Evolutionary conservation across 1,140 invertebrate genomes (phyloP).

Genomic region (Meloidogyne hapla): DNA sequence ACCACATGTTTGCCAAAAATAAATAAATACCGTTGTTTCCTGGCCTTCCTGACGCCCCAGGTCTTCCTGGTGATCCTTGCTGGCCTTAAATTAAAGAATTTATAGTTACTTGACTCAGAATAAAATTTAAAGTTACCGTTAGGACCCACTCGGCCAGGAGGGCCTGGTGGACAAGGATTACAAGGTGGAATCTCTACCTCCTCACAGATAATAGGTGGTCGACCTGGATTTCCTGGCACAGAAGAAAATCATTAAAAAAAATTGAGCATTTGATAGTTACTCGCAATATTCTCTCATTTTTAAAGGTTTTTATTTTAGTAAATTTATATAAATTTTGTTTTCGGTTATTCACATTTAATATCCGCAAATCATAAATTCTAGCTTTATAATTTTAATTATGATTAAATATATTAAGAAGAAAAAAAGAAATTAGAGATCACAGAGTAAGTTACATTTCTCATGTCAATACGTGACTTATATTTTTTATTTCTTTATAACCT

Average conservation of each 20-base stretch:
- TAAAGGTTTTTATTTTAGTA: too few species aligned
- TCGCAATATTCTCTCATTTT: too few species aligned
- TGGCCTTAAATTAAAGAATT: slow-evolving; percentile 12
- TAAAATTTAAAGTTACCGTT: slow-evolving; percentile 5
- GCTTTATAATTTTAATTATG: too few species aligned
- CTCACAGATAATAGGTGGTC: slow-evolving; percentile 61
- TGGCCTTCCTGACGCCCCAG: slow-evolving; percentile 30
- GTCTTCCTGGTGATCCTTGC: slow-evolving; percentile 34
- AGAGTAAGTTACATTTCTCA: too few species aligned
- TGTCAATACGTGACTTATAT: too few species aligned
- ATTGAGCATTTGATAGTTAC: not conserved
- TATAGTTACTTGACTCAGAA: too few species aligned
- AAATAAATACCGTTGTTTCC: slow-evolving; percentile 30
- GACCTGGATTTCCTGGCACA: slow-evolving; percentile 24
- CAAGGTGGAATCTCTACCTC: slow-evolving; percentile 60
- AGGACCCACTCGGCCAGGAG: slow-evolving; percentile 29
- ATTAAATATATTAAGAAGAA: too few species aligned
- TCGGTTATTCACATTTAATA: too few species aligned
- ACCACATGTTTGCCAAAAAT: not conserved
- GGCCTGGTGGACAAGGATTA: slow-evolving; percentile 55
- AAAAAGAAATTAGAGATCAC: too few species aligned
- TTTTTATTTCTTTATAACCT: too few species aligned
- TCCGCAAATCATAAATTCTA: too few species aligned
- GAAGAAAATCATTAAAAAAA: not conserved
- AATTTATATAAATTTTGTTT: too few species aligned